phyloP scores from a whole-genome alignment of 1,140 invertebrate species.

The Mamestra configurata region DNA sequence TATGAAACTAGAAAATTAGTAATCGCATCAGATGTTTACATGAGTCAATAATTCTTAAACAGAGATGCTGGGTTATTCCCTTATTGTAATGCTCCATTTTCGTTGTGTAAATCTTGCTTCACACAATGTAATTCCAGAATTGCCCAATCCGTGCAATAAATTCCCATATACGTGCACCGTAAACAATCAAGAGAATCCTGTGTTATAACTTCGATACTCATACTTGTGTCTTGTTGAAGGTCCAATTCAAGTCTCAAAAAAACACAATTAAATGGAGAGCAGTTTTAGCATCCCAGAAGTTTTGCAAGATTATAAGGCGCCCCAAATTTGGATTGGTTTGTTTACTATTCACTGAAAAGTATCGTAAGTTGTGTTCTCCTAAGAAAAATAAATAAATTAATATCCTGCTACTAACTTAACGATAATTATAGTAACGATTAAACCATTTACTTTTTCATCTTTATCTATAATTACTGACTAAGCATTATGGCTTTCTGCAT shows the following conservation, averaged over 20 bases:
- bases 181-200: no score
- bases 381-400: not conserved
- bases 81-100: not conserved
- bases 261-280: not conserved
- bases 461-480: slow-evolving; percentile 24
- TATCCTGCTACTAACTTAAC: slow-evolving; percentile 2
- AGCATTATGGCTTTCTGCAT: slow-evolving; percentile 42
- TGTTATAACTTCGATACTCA: no score
- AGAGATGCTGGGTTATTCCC: not conserved
- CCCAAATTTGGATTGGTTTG: no score
- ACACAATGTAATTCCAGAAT: not conserved
- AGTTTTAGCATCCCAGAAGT: not conserved
- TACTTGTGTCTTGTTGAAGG: no score
- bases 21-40: slow-evolving; percentile 11
- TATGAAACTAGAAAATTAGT: not conserved
- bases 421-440: slow-evolving; percentile 18
- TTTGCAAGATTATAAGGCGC: not conserved
- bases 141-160: not conserved
- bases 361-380: not conserved
- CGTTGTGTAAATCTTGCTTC: not conserved
- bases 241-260: no score
- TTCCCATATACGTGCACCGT: no score
- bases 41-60: not conserved
- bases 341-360: not conserved
- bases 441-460: slow-evolving; percentile 38